A percentile compares a stretch with the other conserved stretches of the same genome.
These are phyloP conservation scores for Lutraria lutraria DNA, from an alignment of 2,888 invertebrate species.

Conservation along the genomic window DNA sequence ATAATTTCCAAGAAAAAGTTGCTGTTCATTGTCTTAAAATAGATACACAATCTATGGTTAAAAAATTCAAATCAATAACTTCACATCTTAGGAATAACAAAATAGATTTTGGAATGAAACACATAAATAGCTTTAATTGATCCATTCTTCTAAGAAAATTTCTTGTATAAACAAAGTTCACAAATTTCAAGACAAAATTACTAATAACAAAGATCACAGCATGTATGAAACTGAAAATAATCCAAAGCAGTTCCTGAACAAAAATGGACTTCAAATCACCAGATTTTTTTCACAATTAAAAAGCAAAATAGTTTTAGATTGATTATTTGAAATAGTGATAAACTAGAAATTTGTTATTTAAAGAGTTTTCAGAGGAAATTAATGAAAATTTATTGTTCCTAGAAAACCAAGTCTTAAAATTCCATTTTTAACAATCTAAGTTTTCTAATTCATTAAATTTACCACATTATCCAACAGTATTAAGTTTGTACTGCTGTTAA, in stretches of 20 bases:
- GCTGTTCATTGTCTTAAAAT: too few species aligned
- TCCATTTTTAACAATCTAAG: neutral
- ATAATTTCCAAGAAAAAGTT: too few species aligned
- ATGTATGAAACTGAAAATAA: neutral
- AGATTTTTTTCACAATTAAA: slow-evolving; percentile 10
- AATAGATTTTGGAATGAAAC: too few species aligned
- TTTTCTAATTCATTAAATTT: slow-evolving; percentile 14
- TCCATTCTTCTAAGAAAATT: too few species aligned
- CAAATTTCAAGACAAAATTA: neutral
- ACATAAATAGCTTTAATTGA: too few species aligned
- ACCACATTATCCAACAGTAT: neutral
- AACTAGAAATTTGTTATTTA: slow-evolving; percentile 16
- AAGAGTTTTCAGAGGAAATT: neutral
- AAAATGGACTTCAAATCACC: neutral
- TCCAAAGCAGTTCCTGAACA: neutral
- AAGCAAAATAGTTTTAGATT: neutral
- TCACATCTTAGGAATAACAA: too few species aligned
- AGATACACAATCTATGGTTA: too few species aligned
- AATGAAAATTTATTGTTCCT: slow-evolving; percentile 1
- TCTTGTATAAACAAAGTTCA: too few species aligned
- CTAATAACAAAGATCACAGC: neutral
- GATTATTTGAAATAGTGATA: slow-evolving; percentile 7
- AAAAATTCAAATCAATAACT: too few species aligned
- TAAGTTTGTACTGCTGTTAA: neutral
- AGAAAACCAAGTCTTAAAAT: neutral